Evolutionary conservation across 2,797 vertebrate genomes (phyloP).

Genomic region (Pygocentrus nattereri): DNA sequence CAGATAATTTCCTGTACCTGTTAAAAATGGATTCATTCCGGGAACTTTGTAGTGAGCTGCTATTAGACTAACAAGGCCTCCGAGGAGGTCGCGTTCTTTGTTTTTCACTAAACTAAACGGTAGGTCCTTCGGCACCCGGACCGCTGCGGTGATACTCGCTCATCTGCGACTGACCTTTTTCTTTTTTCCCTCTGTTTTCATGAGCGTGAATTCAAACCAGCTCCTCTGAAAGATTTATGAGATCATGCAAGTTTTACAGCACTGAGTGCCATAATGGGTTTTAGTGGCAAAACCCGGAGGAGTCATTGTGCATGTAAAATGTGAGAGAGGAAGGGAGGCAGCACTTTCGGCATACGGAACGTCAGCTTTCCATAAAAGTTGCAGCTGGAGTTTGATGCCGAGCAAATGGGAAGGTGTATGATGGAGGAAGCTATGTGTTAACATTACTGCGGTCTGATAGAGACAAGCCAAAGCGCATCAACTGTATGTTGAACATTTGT

Average conservation of each 20-base stretch:
- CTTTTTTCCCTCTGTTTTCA: conserved; percentile 11
- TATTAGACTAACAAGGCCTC: conserved; percentile 78
- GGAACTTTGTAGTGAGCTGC: conserved; percentile 47
- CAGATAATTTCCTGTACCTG: conserved; percentile 66
- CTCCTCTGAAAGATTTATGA: conserved; percentile 90
- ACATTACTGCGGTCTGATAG: not conserved
- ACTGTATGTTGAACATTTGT: not conserved
- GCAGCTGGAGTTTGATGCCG: conserved; percentile 60
- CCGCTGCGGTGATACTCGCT: conserved; percentile 22
- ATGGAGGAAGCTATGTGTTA: not conserved
- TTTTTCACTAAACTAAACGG: conserved; percentile 40
- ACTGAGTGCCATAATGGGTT: conserved; percentile 90
- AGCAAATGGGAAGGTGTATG: conserved; percentile 20
- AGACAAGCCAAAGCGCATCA: conserved; percentile 6
- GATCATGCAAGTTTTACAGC: conserved; percentile 92
- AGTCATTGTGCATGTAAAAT: conserved; percentile 83
- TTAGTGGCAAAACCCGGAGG: conserved; percentile 82
- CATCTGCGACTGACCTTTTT: not conserved
- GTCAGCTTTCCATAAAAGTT: conserved; percentile 75
- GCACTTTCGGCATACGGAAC: conserved; percentile 77
- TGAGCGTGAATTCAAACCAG: conserved; percentile 77
- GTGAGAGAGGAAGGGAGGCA: conserved; percentile 70
- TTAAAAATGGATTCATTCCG: conserved; percentile 67
- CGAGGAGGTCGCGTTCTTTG: conserved; percentile 75
- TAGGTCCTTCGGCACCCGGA: conserved; percentile 31